Base-by-base conservation (phyloP, 2,797 vertebrate species). In the Craterocephalus amniculus region DNA sequence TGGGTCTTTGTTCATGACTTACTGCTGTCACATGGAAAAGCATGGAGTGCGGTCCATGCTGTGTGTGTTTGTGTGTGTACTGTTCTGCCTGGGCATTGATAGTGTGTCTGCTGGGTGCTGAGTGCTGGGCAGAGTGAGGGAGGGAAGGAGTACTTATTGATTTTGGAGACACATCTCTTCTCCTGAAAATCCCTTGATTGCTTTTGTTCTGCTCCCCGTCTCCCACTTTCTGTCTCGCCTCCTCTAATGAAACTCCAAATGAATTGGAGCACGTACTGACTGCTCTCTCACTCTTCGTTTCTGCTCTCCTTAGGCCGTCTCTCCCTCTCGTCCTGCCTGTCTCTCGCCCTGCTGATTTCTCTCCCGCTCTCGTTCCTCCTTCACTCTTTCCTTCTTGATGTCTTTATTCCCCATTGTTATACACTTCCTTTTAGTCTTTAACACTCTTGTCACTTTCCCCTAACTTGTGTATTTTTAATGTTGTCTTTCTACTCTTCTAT, bases 201-300 rank as follows among this genome's bases (percentile, higher is more conserved):
- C 89, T 93, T 94, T 94, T 93, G 91, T 92, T 93, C 88, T 89
- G 86, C 88, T 88, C 76, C 74, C 78, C 63, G 89, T 87, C 85
- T 89, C 87, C 76, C 86, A 82, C 79, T 86, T 76, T 89, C 84
- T 79, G 77, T 90, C 89, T 90, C 83, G 68, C 90, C 86, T 86
- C 83, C 85, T 89, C 88, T 90, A 93, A 94, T 94, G 93, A 93
- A 93, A 91, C 84, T 92, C 89, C 85, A 91, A 93, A 93, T 93
- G 89, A 93, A 93, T 92, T 91, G 91, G 85, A 91, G 87, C 92
- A 92, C 86, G 86, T 88, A 86, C 78, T 4, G 64, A 73, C 85
- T 72, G 66, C 64, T 83, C 82, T 48, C 61, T 51, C 40, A 48
- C 75, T 56, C 73, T 43, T 48, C 38, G 35, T 63, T 77, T 75